Conservation (phyloP, 2,888 invertebrate species). For the Drosophila mimetica region DNA sequence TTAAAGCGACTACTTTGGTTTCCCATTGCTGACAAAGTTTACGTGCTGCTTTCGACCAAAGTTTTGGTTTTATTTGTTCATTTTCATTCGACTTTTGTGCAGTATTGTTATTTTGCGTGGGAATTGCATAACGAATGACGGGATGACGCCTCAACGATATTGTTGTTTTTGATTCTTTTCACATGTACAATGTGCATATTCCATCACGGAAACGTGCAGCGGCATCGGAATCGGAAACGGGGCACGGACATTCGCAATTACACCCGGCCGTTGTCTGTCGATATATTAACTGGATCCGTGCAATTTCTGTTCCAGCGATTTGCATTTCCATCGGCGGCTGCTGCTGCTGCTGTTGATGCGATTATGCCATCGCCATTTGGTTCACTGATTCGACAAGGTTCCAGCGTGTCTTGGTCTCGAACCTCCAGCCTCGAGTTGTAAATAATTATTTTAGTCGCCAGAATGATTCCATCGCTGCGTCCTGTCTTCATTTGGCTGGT, state of each 20-base stretch:
- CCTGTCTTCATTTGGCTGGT: no score
- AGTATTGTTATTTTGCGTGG: conserved; percentile 3
- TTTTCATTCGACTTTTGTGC: conserved; percentile 14
- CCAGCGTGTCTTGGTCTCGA: neutral
- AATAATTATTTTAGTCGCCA: neutral
- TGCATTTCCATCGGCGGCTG: conserved; percentile 6
- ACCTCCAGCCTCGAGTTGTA: neutral
- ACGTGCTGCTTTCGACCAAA: conserved; percentile 19
- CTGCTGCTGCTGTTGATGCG: conserved; percentile 9
- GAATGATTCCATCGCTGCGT: conserved; percentile 2
- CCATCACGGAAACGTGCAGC: conserved; percentile 41
- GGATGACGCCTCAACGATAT: conserved; percentile 5
- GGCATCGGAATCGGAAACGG: conserved; percentile 39
- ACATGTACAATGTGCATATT: conserved; percentile 20
- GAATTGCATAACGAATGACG: conserved; percentile 22
- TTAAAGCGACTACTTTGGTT: conserved; percentile 7
- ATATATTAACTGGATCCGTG: conserved; percentile 14
- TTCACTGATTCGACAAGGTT: conserved; percentile 35
- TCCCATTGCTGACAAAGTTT: conserved; percentile 3
- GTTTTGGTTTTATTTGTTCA: conserved; percentile 2
- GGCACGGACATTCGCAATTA: conserved; percentile 47
- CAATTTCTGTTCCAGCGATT: conserved; percentile 27
- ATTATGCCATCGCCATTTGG: conserved; percentile 37
- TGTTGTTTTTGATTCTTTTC: conserved; percentile 8
- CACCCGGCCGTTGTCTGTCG: conserved; percentile 11